Evolutionary conservation across 2,113 vertebrate species (phyloP), one percentile per base, ranked within the genome.

Genomic region (Campylomormyrus tamandua): DNA sequence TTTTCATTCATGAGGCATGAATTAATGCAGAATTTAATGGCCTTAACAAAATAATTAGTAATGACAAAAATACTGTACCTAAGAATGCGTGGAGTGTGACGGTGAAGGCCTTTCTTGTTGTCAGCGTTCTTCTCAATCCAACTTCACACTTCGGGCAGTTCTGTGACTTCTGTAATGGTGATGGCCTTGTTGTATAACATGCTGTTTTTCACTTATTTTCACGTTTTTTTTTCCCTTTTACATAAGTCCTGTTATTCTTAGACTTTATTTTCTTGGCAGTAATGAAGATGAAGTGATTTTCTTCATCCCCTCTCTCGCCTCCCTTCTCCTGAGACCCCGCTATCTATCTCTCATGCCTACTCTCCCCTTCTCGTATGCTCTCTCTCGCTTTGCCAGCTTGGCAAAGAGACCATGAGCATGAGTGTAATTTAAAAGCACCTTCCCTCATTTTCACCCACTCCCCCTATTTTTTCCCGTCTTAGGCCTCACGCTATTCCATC

Each of bases 231-330:
- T 88, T 66, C 1, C 21, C 35, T 46, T 53, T 88, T 88, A 88
- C 56, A 46, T 88, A 88, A 88, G 56, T 66, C 87, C 9, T 85
- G 89, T 89, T 89, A 89, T 89, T 84, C 89, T 89, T 53, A 85
- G 89, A 56, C 35, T 89, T 85, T 56, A 62, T 89, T 89, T 89
- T 52, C 89, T 84, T 83, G 89, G 52, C 89, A 83, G 50, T 89
- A 89, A 89, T 89, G 52, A 85, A 83, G 89, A 83, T 48, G 49
- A 31, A 56, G 88, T 45, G 53, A 9, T 58, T 85, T 89, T 62
- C 52, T 89, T 84, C 42, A 56, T 53, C 85, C 3, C 31, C 13
- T 24, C 39, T 56, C 89, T 31, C 24, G 52, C 35, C 80, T 85
- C 39, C 39, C 52, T 58, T 48, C 39, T 58, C 52, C 89, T 13